phyloP scores from a whole-genome alignment of 2,797 vertebrate genomes.

The Pagetopsis macropterus region DNA sequence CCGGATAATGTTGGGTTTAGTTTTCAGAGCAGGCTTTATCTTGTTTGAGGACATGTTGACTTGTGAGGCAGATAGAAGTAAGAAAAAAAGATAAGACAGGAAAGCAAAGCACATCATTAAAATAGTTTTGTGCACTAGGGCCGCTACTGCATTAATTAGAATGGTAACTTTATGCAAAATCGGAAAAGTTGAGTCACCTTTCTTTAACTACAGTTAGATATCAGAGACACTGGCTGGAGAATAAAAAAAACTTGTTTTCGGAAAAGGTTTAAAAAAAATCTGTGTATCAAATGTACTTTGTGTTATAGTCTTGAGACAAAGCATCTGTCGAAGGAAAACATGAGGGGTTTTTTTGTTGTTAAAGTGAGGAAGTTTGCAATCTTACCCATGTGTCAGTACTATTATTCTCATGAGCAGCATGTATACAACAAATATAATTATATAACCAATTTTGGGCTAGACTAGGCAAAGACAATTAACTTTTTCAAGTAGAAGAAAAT shows the following conservation, averaged over 20 bases:
- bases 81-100: slow-evolving; percentile 14
- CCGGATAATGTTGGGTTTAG: slow-evolving; percentile 62
- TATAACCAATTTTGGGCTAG: neutral
- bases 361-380: neutral
- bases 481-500: neutral
- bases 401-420: neutral
- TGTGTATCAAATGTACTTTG: neutral
- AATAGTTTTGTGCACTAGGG: neutral
- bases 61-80: slow-evolving; percentile 20
- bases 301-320: neutral
- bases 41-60: slow-evolving; percentile 56
- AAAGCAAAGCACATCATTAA: slow-evolving; percentile 20
- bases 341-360: neutral
- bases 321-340: neutral
- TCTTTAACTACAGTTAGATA: no score
- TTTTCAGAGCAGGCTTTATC: slow-evolving; percentile 61
- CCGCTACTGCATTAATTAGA: neutral
- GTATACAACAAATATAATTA: neutral
- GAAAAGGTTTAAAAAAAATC: no score
- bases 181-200: neutral
- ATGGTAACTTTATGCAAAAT: neutral
- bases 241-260: neutral
- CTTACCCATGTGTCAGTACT: neutral
- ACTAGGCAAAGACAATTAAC: neutral
- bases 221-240: neutral